phyloP scores from a whole-genome alignment of 2,888 invertebrate species.

The Alviniconcha strummeri region DNA sequence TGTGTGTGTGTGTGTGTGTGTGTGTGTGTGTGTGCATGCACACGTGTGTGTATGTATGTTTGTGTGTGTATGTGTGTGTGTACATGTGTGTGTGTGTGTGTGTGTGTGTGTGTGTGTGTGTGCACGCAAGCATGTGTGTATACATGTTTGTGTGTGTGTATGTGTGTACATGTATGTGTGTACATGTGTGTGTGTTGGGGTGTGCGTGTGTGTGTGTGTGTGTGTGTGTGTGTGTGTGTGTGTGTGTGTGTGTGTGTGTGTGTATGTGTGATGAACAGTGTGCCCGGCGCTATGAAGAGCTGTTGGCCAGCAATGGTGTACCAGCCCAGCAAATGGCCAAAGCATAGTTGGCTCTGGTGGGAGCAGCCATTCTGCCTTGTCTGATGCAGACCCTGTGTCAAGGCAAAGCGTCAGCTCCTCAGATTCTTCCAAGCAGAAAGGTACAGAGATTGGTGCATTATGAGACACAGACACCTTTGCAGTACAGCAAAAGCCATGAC shows the following conservation, averaged over 20 bases:
- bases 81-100: neutral
- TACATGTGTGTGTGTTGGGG: neutral
- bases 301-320: conserved; percentile 49
- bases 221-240: no score
- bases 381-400: conserved; percentile 49
- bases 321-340: conserved; percentile 37
- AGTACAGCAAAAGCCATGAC: no score
- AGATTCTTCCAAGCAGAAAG: conserved; percentile 55
- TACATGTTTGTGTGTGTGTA: neutral
- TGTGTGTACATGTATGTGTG: neutral
- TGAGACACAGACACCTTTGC: neutral
- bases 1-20: neutral
- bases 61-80: neutral
- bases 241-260: neutral
- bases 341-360: conserved; percentile 10
- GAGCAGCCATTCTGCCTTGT: conserved; percentile 45
- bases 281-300: conserved; percentile 64
- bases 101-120: neutral
- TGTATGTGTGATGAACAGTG: conserved; percentile 46
- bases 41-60: neutral
- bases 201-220: neutral
- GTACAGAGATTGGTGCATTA: conserved; percentile 36
- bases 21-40: neutral
- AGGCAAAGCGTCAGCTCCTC: conserved; percentile 42
- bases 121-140: neutral